Percentiles rank a stretch among this genome's conserved stretches.
phyloP scores from a whole-genome alignment of 1,140 invertebrate species.

The Drosophila nannoptera region DNA sequence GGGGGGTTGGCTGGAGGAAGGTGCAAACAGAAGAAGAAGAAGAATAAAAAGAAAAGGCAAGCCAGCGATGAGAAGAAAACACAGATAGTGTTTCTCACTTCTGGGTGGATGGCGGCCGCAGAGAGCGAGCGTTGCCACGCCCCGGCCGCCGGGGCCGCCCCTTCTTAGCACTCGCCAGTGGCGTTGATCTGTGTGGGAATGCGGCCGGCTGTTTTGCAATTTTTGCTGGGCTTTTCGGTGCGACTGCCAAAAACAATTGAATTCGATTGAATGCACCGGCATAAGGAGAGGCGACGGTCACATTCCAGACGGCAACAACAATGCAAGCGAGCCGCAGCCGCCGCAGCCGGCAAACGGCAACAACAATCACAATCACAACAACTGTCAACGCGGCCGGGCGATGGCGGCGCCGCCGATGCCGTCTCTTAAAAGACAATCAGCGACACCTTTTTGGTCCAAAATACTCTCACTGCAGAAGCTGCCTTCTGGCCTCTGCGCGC shows the following conservation, averaged over 20 bases:
- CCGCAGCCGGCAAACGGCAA: conserved; percentile 42
- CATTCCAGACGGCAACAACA: conserved; percentile 68
- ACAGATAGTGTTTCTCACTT: conserved; percentile 27
- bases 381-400: conserved; percentile 69
- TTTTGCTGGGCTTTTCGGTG: conserved; percentile 42
- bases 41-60: background rate
- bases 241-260: conserved; percentile 76
- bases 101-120: conserved; percentile 21
- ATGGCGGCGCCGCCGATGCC: conserved; percentile 68
- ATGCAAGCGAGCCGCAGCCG: conserved; percentile 37
- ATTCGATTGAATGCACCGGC: conserved; percentile 77
- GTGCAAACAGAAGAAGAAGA: background rate
- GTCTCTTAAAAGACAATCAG: conserved; percentile 79
- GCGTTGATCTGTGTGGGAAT: conserved; percentile 63
- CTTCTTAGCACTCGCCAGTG: conserved; percentile 2
- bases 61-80: conserved; percentile 1
- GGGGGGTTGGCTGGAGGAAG: background rate
- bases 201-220: conserved; percentile 68
- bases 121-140: too few species aligned
- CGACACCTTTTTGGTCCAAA: conserved; percentile 78
- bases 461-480: conserved; percentile 60
- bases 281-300: conserved; percentile 59
- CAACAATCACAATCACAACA: conserved; percentile 77
- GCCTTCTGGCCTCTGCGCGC: conserved; percentile 5
- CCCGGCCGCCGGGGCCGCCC: background rate